Conservation (phyloP, 1,140 invertebrate species). For the Drosophila triauraria region DNA sequence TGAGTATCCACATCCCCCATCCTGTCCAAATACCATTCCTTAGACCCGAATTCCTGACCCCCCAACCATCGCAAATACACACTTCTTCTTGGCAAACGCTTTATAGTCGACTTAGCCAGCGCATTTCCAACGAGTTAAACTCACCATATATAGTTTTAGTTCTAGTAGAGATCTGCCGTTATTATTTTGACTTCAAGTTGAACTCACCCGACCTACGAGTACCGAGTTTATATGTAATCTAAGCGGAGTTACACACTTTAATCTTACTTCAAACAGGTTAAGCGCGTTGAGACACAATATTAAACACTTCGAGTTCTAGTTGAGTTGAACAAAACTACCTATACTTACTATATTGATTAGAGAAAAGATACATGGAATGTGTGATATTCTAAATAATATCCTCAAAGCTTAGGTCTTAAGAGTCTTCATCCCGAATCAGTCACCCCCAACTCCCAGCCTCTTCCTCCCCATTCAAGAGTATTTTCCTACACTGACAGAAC, state of each 20-base stretch:
- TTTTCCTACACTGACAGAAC: conserved; percentile 64
- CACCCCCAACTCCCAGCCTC: conserved; percentile 20
- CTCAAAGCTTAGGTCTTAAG: conserved; percentile 55
- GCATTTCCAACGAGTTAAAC: conserved; percentile 75
- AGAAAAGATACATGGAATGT: conserved; percentile 61
- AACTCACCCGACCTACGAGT: conserved; percentile 35
- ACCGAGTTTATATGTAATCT: conserved; percentile 33
- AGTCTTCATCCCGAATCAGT: conserved; percentile 21
- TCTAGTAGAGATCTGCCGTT: conserved; percentile 53
- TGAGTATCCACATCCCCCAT: not conserved
- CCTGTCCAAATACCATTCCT: not conserved
- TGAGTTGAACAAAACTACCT: conserved; percentile 60
- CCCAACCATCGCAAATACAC: conserved; percentile 2
- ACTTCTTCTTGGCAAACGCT: conserved; percentile 50
- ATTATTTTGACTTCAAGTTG: conserved; percentile 60
- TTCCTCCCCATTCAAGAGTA: conserved; percentile 41
- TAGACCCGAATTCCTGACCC: not conserved
- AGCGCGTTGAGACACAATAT: conserved; percentile 57
- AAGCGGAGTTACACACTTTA: conserved; percentile 47
- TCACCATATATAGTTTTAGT: conserved; percentile 57
- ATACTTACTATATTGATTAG: conserved; percentile 39
- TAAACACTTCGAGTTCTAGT: conserved; percentile 60
- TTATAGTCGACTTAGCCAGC: conserved; percentile 62
- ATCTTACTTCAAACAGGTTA: conserved; percentile 51
- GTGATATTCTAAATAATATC: conserved; percentile 81